Conservation (phyloP, 2,113 vertebrate genomes). For the Gracilinanus agilis region DNA sequence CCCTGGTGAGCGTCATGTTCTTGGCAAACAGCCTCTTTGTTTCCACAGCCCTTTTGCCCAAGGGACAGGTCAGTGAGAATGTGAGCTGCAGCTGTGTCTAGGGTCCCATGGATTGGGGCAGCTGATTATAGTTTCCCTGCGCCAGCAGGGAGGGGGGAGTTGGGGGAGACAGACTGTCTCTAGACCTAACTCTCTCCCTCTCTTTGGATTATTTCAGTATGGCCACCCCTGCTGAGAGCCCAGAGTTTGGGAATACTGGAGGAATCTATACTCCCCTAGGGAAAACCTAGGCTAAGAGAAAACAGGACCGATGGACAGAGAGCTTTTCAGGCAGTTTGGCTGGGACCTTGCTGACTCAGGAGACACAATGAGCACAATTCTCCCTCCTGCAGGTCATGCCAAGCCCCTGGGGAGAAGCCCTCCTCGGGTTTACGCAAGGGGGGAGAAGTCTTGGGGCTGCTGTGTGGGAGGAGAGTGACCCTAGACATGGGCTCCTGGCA, state of each 20-base stretch:
- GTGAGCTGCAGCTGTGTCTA: not conserved
- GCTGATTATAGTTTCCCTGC: not conserved
- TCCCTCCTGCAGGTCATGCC: not conserved
- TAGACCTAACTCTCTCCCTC: not conserved
- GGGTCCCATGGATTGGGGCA: not conserved
- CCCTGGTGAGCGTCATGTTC: not conserved
- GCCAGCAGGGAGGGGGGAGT: not conserved
- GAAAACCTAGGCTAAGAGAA: conserved; percentile 1
- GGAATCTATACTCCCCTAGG: not conserved
- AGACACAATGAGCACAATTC: conserved; percentile 3
- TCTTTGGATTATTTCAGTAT: not conserved
- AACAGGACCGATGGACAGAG: not conserved
- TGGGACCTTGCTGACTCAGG: not conserved
- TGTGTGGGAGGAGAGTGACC: not conserved
- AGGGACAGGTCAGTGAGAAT: not conserved
- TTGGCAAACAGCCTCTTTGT: not conserved
- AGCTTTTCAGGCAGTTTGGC: conserved; percentile 4
- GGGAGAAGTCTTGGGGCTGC: not conserved
- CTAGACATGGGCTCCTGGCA: not conserved
- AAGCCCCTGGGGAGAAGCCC: not conserved
- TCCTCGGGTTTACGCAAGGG: not conserved
- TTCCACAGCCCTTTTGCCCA: not conserved
- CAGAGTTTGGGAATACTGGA: not conserved
- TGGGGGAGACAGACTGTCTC: not conserved
- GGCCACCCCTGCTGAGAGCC: not conserved